Evolutionary conservation across 2,113 vertebrate genomes (phyloP).

Genomic region (Gambusia holbrooki): DNA sequence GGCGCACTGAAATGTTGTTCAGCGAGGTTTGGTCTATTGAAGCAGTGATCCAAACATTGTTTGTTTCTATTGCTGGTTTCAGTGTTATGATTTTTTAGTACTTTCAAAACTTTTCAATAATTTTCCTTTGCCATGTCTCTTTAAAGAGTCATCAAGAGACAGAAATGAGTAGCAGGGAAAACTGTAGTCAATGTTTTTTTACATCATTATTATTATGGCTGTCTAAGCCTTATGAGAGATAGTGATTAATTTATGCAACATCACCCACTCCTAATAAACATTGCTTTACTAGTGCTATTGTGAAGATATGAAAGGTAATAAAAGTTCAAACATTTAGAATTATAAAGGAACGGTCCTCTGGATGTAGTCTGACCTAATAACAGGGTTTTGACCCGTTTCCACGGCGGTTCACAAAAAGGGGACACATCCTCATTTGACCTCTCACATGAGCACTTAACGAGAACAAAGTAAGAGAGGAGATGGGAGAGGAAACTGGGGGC

Average conservation of each 20-base stretch:
- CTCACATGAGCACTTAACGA: constrained; percentile 32
- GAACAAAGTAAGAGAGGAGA: constrained; percentile 32
- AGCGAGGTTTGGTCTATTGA: no score
- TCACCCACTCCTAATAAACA: not conserved
- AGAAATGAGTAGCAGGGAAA: not conserved
- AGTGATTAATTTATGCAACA: no score
- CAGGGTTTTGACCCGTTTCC: not conserved
- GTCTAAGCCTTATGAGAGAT: no score
- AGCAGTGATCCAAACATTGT: no score
- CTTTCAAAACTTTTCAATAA: not conserved
- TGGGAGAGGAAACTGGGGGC: constrained; percentile 12
- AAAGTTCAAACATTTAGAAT: not conserved
- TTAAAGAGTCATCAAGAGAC: not conserved
- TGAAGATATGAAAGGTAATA: not conserved
- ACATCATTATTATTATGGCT: no score
- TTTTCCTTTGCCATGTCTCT: not conserved
- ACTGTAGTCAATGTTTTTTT: not conserved
- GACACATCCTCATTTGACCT: constrained; percentile 18
- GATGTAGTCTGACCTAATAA: not conserved
- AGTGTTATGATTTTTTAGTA: not conserved
- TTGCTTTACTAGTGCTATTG: not conserved
- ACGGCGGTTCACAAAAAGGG: constrained; percentile 11
- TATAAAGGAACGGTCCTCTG: not conserved
- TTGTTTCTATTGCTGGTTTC: no score
- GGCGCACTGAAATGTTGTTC: no score